Percentiles rank a stretch among this genome's conserved stretches.
phyloP scores from a whole-genome alignment of 1,140 invertebrate genomes.

The Heliconius hermathena region DNA sequence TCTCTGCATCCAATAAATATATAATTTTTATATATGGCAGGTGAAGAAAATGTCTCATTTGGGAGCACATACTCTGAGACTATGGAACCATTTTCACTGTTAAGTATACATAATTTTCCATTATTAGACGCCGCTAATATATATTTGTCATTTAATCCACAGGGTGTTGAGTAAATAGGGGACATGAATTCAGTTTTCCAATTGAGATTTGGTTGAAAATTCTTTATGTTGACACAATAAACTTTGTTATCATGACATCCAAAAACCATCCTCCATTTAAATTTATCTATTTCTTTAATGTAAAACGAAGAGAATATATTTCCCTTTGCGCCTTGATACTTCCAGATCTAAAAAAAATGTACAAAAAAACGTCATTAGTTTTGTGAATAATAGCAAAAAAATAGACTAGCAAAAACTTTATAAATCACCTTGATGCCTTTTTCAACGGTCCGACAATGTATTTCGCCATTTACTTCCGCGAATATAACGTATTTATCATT shows the following conservation, averaged over 20 bases:
- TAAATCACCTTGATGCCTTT: conserved; percentile 69
- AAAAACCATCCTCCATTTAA: conserved; percentile 82
- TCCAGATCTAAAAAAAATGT: conserved; percentile 82
- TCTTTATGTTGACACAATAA: conserved; percentile 79
- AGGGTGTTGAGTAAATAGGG: conserved; percentile 85
- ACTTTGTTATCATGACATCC: conserved; percentile 85
- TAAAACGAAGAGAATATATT: conserved; percentile 87
- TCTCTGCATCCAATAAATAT: conserved; percentile 88
- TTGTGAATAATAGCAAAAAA: conserved; percentile 15
- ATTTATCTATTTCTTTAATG: conserved; percentile 54
- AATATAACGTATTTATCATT: conserved; percentile 80
- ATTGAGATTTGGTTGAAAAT: conserved; percentile 62
- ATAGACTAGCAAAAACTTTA: conserved; percentile 15
- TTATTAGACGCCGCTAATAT: conserved; percentile 81
- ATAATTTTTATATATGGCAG: conserved; percentile 81
- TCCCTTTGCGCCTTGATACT: conserved; percentile 78
- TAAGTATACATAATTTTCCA: conserved; percentile 82
- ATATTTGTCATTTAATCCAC: conserved; percentile 68
- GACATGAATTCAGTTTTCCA: conserved; percentile 78
- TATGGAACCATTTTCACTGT: conserved; percentile 76
- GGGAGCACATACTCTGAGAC: conserved; percentile 78
- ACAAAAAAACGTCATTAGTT: conserved; percentile 3
- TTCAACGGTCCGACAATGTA: conserved; percentile 79
- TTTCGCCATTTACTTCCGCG: conserved; percentile 82
- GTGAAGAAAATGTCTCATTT: conserved; percentile 87